Conservation (phyloP, 1,140 invertebrate genomes). For the Panagrolaimus sp. region DNA sequence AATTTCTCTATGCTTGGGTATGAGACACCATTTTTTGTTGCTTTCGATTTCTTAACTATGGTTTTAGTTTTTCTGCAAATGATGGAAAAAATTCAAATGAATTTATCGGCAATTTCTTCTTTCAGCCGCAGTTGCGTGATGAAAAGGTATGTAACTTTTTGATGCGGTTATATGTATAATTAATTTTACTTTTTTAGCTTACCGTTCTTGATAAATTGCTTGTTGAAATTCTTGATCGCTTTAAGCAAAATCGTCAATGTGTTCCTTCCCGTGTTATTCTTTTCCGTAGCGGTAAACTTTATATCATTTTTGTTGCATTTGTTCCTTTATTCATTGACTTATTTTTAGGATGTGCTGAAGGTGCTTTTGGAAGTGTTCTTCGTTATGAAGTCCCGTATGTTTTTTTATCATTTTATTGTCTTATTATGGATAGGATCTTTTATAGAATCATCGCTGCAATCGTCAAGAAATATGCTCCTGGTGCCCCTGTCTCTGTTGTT, state of each 20-base stretch:
- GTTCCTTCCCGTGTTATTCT: constrained; percentile 31
- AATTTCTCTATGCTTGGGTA: too few relatives aligned
- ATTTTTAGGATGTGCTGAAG: constrained; percentile 28
- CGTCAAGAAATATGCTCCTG: constrained; percentile 11
- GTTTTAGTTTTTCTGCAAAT: too few relatives aligned
- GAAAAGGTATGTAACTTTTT: constrained; percentile 42
- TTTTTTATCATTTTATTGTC: too few relatives aligned
- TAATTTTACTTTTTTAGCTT: too few relatives aligned
- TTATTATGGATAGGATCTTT: too few relatives aligned
- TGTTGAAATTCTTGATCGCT: constrained; percentile 22
- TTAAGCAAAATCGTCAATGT: background rate
- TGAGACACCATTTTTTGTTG: too few relatives aligned
- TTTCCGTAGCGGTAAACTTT: constrained; percentile 43
- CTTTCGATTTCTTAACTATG: too few relatives aligned
- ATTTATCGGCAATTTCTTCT: constrained; percentile 33
- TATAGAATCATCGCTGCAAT: constrained; percentile 23
- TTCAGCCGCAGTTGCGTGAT: constrained; percentile 25
- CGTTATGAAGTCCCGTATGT: constrained; percentile 42
- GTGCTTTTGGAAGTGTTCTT: constrained; percentile 29
- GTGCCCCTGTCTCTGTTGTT: constrained; percentile 31
- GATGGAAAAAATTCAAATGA: constrained; percentile 23
- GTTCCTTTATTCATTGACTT: too few relatives aligned
- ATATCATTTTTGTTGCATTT: too few relatives aligned
- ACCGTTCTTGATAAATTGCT: too few relatives aligned
- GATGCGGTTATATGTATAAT: too few relatives aligned